phyloP scores from a whole-genome alignment of 1,140 invertebrate genomes.

The Maniola jurtina region DNA sequence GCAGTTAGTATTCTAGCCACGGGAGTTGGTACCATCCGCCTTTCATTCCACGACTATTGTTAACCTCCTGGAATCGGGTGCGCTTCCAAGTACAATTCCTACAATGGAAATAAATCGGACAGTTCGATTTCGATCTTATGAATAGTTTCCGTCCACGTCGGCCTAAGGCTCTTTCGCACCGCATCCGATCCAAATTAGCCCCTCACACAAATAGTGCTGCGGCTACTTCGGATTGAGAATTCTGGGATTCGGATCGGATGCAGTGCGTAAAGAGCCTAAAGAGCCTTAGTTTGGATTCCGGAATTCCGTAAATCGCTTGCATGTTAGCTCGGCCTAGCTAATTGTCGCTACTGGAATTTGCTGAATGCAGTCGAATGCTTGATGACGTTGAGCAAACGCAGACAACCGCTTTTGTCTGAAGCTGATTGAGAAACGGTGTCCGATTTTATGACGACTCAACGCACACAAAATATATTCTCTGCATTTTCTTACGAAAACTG shows the following conservation, averaged over 20 bases:
- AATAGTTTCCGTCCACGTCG: constrained; percentile 50
- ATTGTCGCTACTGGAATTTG: neutral
- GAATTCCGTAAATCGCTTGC: constrained; percentile 28
- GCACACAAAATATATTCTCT: too few relatives aligned
- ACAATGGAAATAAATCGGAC: constrained; percentile 59
- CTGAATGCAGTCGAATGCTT: too few relatives aligned
- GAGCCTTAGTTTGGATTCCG: constrained; percentile 16
- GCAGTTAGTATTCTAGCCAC: constrained; percentile 67
- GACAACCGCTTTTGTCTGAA: too few relatives aligned
- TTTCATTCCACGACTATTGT: neutral
- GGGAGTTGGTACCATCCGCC: constrained; percentile 33
- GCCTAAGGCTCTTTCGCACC: constrained; percentile 13
- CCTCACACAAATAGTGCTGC: neutral
- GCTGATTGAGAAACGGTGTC: too few relatives aligned
- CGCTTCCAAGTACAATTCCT: constrained; percentile 19
- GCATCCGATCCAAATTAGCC: neutral
- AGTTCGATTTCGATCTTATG: constrained; percentile 59
- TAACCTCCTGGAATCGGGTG: neutral
- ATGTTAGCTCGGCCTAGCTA: neutral
- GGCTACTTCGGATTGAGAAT: neutral
- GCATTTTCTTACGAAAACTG: too few relatives aligned
- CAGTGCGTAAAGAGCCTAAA: too few relatives aligned
- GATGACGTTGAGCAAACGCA: too few relatives aligned
- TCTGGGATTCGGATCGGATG: neutral
- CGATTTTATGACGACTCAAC: too few relatives aligned